Evolutionary conservation across 1,140 invertebrate species (phyloP).

Genomic region (Drosophila bipectinata): DNA sequence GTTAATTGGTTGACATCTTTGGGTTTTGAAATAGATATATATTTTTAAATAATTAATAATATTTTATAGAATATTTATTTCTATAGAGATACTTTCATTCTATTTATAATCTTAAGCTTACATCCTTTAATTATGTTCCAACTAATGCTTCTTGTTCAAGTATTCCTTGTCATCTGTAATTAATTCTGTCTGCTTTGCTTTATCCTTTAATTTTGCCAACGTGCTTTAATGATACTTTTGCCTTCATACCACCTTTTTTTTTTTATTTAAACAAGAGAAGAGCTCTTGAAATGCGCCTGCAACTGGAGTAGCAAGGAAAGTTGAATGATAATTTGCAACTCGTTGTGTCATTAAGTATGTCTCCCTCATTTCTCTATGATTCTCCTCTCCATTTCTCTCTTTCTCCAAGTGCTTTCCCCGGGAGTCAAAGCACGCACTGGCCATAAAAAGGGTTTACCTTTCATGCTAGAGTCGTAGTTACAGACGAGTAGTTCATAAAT

Average conservation of each 20-base stretch:
- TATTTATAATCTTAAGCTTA: no score
- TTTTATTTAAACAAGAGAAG: conserved; percentile 53
- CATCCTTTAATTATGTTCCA: no score
- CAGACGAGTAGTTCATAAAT: conserved; percentile 65
- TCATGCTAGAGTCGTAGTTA: conserved; percentile 20
- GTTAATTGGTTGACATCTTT: conserved; percentile 4
- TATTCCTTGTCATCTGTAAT: conserved; percentile 44
- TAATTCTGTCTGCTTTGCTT: conserved; percentile 65
- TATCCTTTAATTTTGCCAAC: conserved; percentile 35
- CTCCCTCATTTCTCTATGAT: neutral
- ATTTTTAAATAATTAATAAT: neutral
- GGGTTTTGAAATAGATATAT: neutral
- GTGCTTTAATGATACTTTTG: neutral
- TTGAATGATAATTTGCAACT: conserved; percentile 63
- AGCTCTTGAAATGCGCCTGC: conserved; percentile 66
- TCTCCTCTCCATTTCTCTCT: neutral
- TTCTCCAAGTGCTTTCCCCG: conserved; percentile 5
- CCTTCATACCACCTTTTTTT: conserved; percentile 16
- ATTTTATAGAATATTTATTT: neutral
- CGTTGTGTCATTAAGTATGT: conserved; percentile 44
- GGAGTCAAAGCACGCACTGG: conserved; percentile 48
- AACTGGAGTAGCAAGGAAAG: conserved; percentile 41
- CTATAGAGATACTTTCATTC: neutral
- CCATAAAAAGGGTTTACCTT: conserved; percentile 61
- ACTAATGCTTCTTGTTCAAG: no score